Base-by-base conservation (phyloP, 2,113 vertebrate genomes). In the Equus przewalskii region DNA sequence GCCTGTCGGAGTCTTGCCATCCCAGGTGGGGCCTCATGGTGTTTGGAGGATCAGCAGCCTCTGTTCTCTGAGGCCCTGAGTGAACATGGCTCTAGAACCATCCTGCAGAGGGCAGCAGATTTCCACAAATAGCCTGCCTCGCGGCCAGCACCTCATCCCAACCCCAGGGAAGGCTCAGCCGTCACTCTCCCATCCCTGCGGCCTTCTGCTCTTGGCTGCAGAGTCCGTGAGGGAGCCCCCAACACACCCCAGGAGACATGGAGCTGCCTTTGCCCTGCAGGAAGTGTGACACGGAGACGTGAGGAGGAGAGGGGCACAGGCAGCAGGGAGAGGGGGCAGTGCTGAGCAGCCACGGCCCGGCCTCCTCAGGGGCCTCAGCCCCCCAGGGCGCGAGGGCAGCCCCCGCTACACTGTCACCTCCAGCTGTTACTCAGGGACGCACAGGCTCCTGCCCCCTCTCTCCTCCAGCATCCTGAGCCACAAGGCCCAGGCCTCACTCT, bases 21-120 rank as follows among this genome's bases (percentile, higher is more conserved):
- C 28, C 8, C 10, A 24, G 10, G 3, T 21, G 65, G 46, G 21
- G 7, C n/a, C 80, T 14, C 1, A 1, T 28, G 6, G 28, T 22
- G 1, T 65, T 54, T 44, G 46, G 76, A 26, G 54, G 6, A 54
- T 16, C 18, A 11, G 26, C 11, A 0, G 51, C 33, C 11, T 21
- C 36, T 7, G 5, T 16, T 6, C 76, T 70, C 30, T 0, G 82
- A 65, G 67, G 26, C 10, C 21, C 28, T 5, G 41, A 87, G 67
- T 41, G 51, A 0, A 2, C 84, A 92, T 64, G 26, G 7, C 84
- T 95, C 96, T 44, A n/a, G 58, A n/a, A 51, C 4, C 0, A 1
- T 80, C 89, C 97, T 76, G 94, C 92, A 97, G 98, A 88, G 97
- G 97, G 97, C 87, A 94, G 95, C 89, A 96, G 64, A 4, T 2